Conservation (phyloP, 2,797 vertebrate genomes). For the Furcifer pardalis region DNA sequence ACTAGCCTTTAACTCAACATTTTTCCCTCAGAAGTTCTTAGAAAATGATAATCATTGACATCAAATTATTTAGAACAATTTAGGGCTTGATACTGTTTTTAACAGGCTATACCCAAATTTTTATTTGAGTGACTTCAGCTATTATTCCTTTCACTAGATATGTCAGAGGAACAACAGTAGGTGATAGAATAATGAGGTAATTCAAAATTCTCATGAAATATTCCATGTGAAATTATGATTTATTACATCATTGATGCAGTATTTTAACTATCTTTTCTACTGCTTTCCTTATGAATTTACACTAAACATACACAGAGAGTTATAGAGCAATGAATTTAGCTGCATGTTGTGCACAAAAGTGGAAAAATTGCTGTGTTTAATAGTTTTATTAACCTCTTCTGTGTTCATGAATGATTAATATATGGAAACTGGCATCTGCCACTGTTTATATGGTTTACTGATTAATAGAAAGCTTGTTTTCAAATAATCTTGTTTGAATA, state of each 20-base stretch:
- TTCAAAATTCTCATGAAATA: conserved; percentile 68
- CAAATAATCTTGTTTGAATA: conserved; percentile 38
- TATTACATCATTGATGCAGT: conserved; percentile 64
- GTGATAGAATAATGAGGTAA: conserved; percentile 99
- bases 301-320: conserved; percentile 59
- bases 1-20: background rate
- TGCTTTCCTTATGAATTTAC: conserved; percentile 56
- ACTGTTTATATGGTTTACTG: conserved; percentile 57
- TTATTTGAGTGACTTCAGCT: conserved; percentile 77
- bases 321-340: conserved; percentile 64
- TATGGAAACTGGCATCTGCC: conserved; percentile 60
- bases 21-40: background rate
- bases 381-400: conserved; percentile 56
- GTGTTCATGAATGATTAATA: conserved; percentile 59
- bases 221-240: conserved; percentile 53
- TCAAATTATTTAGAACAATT: background rate
- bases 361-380: conserved; percentile 58
- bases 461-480: conserved; percentile 55
- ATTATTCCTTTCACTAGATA: conserved; percentile 88
- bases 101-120: conserved; percentile 60
- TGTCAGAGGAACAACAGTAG: conserved; percentile 97
- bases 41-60: background rate
- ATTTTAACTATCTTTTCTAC: conserved; percentile 69
- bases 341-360: conserved; percentile 76
- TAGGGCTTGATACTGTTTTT: conserved; percentile 58